These are phyloP conservation scores for Crotalus tigris DNA, from an alignment of 2,113 vertebrate species.

Conservation along the genomic window DNA sequence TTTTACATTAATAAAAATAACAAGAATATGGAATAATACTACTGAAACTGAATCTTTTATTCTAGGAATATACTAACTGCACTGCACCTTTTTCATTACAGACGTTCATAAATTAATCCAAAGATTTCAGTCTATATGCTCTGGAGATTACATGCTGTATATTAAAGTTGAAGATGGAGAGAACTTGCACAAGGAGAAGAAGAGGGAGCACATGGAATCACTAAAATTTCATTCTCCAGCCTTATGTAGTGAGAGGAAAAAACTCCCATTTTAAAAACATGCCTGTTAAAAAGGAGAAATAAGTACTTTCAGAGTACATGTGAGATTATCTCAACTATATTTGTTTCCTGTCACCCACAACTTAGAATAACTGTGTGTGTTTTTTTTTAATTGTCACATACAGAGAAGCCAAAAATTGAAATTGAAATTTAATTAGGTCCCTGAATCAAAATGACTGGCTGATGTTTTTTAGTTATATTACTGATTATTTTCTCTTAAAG, in stretches of 20 bases:
- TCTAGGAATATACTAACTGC: neutral
- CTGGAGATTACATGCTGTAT: neutral
- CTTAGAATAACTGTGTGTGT: neutral
- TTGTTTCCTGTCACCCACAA: neutral
- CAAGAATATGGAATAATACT: neutral
- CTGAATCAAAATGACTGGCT: neutral
- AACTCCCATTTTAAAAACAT: neutral
- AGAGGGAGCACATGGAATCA: neutral
- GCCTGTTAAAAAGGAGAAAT: neutral
- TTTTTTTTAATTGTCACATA: neutral
- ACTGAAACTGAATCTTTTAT: neutral
- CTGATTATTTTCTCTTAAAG: conserved; percentile 13
- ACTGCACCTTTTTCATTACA: neutral
- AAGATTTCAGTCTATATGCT: neutral
- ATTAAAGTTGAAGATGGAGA: neutral
- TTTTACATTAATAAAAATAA: neutral
- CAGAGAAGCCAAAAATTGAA: neutral
- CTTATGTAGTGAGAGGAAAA: neutral
- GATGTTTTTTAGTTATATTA: neutral
- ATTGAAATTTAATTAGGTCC: conserved; percentile 9
- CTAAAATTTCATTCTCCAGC: neutral
- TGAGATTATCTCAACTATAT: neutral
- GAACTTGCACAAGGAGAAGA: neutral
- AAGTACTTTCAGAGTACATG: neutral
- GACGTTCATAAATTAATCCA: neutral